phyloP scores from a whole-genome alignment of 2,797 vertebrate genomes.

The Eulemur rubriventer region DNA sequence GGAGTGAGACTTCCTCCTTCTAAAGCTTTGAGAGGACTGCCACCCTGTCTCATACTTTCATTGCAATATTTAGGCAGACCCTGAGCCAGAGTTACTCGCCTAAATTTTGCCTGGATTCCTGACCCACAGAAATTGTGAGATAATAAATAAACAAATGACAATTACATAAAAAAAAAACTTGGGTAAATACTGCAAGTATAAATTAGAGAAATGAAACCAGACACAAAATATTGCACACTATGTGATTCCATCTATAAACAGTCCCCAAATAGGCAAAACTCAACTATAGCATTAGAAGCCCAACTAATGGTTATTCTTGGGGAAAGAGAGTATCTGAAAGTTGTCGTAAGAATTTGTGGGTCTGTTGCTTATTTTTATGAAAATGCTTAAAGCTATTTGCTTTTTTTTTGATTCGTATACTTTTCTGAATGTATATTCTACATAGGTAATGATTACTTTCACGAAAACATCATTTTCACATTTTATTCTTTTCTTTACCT shows the following conservation, averaged over 20 bases:
- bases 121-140: neutral
- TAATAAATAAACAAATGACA: neutral
- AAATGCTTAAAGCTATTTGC: neutral
- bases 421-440: neutral
- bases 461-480: neutral
- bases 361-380: neutral
- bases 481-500: neutral
- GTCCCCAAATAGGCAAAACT: neutral
- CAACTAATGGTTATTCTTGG: neutral
- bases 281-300: neutral
- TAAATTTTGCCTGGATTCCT: neutral
- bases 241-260: neutral
- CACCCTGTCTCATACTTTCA: neutral
- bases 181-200: neutral
- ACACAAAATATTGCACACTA: neutral
- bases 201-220: neutral
- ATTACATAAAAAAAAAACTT: neutral
- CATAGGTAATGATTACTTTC: neutral
- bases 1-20: neutral
- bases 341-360: neutral
- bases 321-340: neutral
- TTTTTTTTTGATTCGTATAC: constrained; percentile 1
- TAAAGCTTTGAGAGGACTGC: neutral
- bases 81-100: neutral
- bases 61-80: neutral